These are phyloP conservation scores for Andrena trimmerana DNA, from an alignment of 2,888 invertebrate species.

Conservation along the genomic window DNA sequence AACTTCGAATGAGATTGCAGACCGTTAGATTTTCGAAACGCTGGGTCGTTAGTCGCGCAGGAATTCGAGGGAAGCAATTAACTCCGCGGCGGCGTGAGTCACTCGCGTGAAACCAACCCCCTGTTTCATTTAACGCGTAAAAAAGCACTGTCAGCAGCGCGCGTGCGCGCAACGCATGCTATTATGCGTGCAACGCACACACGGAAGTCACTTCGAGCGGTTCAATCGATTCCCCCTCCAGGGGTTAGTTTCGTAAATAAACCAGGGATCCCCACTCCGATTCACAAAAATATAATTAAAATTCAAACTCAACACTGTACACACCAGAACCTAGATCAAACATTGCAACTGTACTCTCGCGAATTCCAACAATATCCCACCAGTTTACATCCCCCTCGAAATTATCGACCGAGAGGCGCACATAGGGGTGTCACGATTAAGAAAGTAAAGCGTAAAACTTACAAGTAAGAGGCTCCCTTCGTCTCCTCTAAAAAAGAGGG, in stretches of 20 bases:
- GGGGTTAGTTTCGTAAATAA: conserved; percentile 15
- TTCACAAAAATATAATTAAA: not conserved
- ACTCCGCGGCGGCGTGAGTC: conserved; percentile 20
- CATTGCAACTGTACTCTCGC: too few relatives aligned
- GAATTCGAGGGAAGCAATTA: conserved; percentile 11
- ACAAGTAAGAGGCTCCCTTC: conserved; percentile 21
- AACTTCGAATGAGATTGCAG: not conserved
- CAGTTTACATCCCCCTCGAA: too few relatives aligned
- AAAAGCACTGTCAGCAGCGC: conserved; percentile 15
- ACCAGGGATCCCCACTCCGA: not conserved
- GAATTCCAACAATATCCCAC: too few relatives aligned
- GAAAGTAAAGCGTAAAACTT: conserved; percentile 20
- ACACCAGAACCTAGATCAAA: too few relatives aligned
- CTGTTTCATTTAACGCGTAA: conserved; percentile 11
- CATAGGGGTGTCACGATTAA: too few relatives aligned
- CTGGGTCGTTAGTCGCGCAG: conserved; percentile 21
- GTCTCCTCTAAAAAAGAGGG: not conserved
- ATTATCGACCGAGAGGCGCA: too few relatives aligned
- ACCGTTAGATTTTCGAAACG: not conserved
- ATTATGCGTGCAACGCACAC: conserved; percentile 18
- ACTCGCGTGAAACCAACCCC: conserved; percentile 32
- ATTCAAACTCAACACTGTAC: not conserved
- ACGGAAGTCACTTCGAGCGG: conserved; percentile 37
- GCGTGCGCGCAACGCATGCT: conserved; percentile 25
- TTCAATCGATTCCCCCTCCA: conserved; percentile 24